Evolutionary conservation across 2,113 vertebrate species (phyloP).

Genomic region (Ophthalmolycus amberensis): DNA sequence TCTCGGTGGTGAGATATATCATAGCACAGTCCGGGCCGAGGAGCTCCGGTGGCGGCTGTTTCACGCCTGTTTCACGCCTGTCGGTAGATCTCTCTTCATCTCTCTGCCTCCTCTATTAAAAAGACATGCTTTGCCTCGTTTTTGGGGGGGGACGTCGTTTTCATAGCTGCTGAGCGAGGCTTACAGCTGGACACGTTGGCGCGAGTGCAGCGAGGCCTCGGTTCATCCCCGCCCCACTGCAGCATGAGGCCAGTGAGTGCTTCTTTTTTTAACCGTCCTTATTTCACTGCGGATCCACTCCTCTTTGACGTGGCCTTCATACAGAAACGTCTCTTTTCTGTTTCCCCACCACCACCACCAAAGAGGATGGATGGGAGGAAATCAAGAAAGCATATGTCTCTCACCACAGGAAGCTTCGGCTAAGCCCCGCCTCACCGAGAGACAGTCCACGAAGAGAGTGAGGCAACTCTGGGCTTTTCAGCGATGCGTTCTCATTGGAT

Average conservation of each 20-base stretch:
- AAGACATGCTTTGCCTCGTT: constrained; percentile 63
- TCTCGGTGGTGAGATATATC: constrained; percentile 76
- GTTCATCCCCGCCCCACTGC: constrained; percentile 32
- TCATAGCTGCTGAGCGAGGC: constrained; percentile 33
- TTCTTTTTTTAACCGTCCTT: constrained; percentile 59
- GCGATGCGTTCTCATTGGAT: constrained; percentile 44
- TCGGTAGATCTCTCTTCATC: constrained; percentile 61
- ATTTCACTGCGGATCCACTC: constrained; percentile 63
- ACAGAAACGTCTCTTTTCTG: constrained; percentile 54
- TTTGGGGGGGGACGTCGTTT: constrained; percentile 46
- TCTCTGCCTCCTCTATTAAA: constrained; percentile 62
- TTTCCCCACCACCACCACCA: constrained; percentile 43
- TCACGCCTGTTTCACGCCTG: constrained; percentile 78
- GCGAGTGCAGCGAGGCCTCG: constrained; percentile 18
- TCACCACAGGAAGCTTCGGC: constrained; percentile 42
- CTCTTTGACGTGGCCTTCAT: constrained; percentile 49
- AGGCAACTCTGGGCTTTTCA: constrained; percentile 18
- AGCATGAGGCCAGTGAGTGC: constrained; percentile 30
- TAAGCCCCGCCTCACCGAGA: constrained; percentile 35
- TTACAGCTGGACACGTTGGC: constrained; percentile 40
- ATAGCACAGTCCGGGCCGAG: constrained; percentile 59
- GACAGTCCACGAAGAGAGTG: constrained; percentile 29
- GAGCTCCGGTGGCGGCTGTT: constrained; percentile 71
- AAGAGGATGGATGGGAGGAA: constrained; percentile 49
- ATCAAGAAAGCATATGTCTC: constrained; percentile 55